phyloP scores from a whole-genome alignment of 1,140 invertebrate species.

The Lasaia peninsularis region DNA sequence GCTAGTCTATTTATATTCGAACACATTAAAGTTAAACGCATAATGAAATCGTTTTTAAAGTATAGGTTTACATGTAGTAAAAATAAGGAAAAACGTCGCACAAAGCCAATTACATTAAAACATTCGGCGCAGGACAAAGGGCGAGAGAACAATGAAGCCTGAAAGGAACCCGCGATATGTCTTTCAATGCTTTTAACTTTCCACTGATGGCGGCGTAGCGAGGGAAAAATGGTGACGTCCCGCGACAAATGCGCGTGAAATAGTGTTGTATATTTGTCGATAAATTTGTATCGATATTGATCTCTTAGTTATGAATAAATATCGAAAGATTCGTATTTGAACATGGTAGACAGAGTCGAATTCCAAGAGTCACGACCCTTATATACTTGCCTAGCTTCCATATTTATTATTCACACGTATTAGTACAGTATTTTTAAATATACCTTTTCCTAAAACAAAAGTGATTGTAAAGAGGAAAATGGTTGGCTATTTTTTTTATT shows the following conservation, averaged over 20 bases:
- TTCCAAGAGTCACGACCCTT: too few species aligned
- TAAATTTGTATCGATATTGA: background rate
- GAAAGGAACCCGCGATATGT: slow-evolving; percentile 71
- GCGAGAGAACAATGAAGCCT: slow-evolving; percentile 64
- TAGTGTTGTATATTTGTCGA: slow-evolving; percentile 43
- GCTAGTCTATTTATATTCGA: too few species aligned
- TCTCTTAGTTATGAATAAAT: background rate
- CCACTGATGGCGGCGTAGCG: slow-evolving; percentile 59
- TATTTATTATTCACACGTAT: too few species aligned
- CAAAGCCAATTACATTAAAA: slow-evolving; percentile 77
- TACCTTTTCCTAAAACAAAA: too few species aligned
- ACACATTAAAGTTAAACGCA: background rate
- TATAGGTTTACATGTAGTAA: slow-evolving; percentile 18
- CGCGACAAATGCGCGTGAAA: slow-evolving; percentile 67
- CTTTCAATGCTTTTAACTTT: slow-evolving; percentile 77
- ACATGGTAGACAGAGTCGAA: too few species aligned
- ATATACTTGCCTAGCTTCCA: too few species aligned
- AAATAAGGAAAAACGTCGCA: slow-evolving; percentile 49
- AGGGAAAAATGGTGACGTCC: slow-evolving; percentile 68
- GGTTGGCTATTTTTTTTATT: too few species aligned
- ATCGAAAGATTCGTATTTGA: too few species aligned
- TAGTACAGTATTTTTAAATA: too few species aligned
- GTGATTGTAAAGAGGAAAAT: too few species aligned
- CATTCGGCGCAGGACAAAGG: slow-evolving; percentile 68
- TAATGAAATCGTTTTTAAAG: background rate